Base-by-base conservation (phyloP, 2,888 invertebrate genomes). In the Phalera bucephala region DNA sequence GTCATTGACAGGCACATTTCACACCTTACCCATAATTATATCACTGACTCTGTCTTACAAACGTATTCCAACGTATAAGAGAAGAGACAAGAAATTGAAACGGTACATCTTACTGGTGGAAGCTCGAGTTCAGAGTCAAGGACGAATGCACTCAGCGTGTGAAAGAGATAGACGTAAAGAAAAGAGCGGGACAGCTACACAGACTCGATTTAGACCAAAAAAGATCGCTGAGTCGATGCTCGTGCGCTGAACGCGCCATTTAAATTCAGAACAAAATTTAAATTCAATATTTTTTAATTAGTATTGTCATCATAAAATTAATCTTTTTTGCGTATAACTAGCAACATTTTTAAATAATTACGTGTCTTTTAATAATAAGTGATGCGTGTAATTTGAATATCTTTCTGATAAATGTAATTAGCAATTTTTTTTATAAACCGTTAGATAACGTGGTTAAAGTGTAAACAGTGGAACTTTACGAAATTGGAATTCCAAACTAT, bases 1-100 rank as follows among this genome's bases (percentile, higher is more conserved):
- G 87, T 88, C 87, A 84, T 76, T 87, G 86, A 86, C 86, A 79
- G 83, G 52, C 69, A 65, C 68, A 71, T 70, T 72, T 79, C 63
- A 75, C 76, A 72, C 72, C 59, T 58, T 71, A 58, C 66, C 64
- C 67, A 64, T 78, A 76, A 76, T 77, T 68, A 51, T 63, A 72
- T 41, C 43, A 10, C 52, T 37, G 22, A 72, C 78, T 69, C 76
- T 36, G 27, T 81, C 72, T 17, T 36, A 51, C 71, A 14, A 33
- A 31, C 20, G 28, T 27, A 32, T 46, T 37, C 5, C 14, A 28
- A 13, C 19, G 15, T 31, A 40, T 8, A 33, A 15, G n/a, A 40
- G 62, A 72, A 45, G 65, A 73, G 80, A 80, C 40, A 57, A 44
- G 42, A 56, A 58, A 70, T 52, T 43, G 49, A 64, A 85, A 87